Conservation (phyloP, 2,888 invertebrate species). For the Allophyes oxyacanthae region DNA sequence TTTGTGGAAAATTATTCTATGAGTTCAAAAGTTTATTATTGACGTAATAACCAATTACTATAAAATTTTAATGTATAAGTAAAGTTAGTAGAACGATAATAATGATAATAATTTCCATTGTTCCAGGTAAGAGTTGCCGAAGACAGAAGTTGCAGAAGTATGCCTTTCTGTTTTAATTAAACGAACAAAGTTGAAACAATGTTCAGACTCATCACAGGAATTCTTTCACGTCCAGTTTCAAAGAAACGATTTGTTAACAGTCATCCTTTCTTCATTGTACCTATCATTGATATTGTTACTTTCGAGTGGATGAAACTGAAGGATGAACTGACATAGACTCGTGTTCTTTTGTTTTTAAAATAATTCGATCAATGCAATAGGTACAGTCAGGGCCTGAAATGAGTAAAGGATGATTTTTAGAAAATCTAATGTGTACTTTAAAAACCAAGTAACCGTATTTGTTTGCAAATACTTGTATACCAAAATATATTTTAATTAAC, state of each 20-base stretch:
- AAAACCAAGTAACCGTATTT: no score
- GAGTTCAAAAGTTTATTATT: no score
- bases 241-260: slow-evolving; percentile 57
- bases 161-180: slow-evolving; percentile 73
- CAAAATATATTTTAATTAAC: no score
- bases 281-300: slow-evolving; percentile 6
- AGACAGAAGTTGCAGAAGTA: slow-evolving; percentile 65
- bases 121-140: slow-evolving; percentile 75
- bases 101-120: slow-evolving; percentile 65
- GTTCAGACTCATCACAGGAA: slow-evolving; percentile 60
- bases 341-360: no score
- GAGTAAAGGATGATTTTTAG: no score
- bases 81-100: slow-evolving; percentile 17
- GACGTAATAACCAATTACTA: no score
- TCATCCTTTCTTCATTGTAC: slow-evolving; percentile 18
- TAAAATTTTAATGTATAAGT: neutral
- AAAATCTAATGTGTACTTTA: no score
- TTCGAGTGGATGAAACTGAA: neutral
- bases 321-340: no score
- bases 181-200: slow-evolving; percentile 69
- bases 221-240: slow-evolving; percentile 60
- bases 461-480: no score
- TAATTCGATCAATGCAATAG: no score
- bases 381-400: no score
- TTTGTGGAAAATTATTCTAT: no score